Evolutionary conservation across 92 coral and sea anemone genomes (phyloP).

Genomic region (Epizoanthus fatuus): DNA sequence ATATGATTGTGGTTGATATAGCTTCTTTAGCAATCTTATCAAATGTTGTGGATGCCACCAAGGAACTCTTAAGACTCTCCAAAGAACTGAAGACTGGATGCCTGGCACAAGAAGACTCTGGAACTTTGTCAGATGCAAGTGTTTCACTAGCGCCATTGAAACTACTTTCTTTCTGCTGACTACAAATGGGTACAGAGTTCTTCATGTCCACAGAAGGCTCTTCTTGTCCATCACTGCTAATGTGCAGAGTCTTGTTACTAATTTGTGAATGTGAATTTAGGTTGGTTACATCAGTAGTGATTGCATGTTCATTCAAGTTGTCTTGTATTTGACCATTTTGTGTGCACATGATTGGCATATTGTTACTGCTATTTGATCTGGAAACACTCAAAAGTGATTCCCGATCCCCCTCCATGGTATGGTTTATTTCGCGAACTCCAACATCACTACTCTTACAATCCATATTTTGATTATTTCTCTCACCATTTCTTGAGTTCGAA

Average conservation of each 20-base stretch:
- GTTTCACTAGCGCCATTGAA: neutral
- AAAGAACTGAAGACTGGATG: conserved; percentile 50
- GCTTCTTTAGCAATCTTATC: conserved; percentile 68
- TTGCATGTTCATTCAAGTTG: neutral
- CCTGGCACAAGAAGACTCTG: neutral
- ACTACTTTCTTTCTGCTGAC: neutral
- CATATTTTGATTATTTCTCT: neutral
- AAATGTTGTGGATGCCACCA: conserved; percentile 45
- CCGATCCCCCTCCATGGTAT: no score
- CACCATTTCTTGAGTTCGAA: no score
- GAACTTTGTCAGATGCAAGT: neutral
- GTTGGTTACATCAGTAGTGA: no score
- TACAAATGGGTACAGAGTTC: neutral
- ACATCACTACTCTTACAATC: neutral
- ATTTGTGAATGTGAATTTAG: no score
- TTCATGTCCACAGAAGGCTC: neutral
- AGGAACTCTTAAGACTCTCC: conserved; percentile 35
- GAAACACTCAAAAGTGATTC: neutral
- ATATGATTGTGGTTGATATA: conserved; percentile 51
- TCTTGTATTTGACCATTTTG: neutral
- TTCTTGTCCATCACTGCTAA: neutral
- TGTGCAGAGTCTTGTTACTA: neutral
- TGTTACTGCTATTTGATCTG: neutral
- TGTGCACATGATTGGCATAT: neutral
- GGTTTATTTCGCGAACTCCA: neutral